Evolutionary conservation across 2,113 vertebrate genomes (phyloP).

Genomic region (Shinisaurus crocodilurus): DNA sequence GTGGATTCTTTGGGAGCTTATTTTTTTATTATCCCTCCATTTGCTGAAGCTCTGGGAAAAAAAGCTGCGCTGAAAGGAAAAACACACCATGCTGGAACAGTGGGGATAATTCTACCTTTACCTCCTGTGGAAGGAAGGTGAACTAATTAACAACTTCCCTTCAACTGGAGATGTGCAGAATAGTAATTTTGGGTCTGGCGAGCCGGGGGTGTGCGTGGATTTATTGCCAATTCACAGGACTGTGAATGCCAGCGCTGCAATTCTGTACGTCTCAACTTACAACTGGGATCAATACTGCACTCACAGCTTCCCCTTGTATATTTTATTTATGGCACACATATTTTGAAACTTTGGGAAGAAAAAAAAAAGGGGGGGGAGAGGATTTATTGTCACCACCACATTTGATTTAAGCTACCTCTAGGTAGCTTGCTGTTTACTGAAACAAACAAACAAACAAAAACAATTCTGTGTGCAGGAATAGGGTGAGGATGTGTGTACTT

Average conservation of each 20-base stretch:
- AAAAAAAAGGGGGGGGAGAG: neutral
- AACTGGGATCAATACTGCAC: slow-evolving; percentile 65
- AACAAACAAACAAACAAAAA: too few species aligned
- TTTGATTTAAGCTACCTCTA: slow-evolving; percentile 41
- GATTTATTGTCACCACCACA: slow-evolving; percentile 23
- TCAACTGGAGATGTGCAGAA: slow-evolving; percentile 33
- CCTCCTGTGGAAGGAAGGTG: slow-evolving; percentile 34
- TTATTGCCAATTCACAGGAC: slow-evolving; percentile 49
- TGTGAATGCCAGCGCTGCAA: slow-evolving; percentile 58
- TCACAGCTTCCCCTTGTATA: slow-evolving; percentile 44
- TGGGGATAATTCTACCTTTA: slow-evolving; percentile 40
- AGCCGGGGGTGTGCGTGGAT: slow-evolving; percentile 45
- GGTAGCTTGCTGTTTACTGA: slow-evolving; percentile 35
- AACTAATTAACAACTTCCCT: slow-evolving; percentile 56
- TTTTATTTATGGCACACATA: slow-evolving; percentile 67
- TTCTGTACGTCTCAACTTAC: slow-evolving; percentile 55
- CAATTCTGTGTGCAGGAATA: neutral
- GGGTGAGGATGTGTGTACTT: neutral
- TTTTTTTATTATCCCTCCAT: slow-evolving; percentile 34
- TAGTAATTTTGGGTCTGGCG: slow-evolving; percentile 39
- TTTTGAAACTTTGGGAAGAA: slow-evolving; percentile 43
- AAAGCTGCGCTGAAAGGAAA: slow-evolving; percentile 47
- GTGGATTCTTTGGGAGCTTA: slow-evolving; percentile 1
- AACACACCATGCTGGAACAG: slow-evolving; percentile 1
- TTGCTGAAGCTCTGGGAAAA: slow-evolving; percentile 19